phyloP scores from a whole-genome alignment of 2,888 invertebrate species.

The Cryptocephalus primarius region DNA sequence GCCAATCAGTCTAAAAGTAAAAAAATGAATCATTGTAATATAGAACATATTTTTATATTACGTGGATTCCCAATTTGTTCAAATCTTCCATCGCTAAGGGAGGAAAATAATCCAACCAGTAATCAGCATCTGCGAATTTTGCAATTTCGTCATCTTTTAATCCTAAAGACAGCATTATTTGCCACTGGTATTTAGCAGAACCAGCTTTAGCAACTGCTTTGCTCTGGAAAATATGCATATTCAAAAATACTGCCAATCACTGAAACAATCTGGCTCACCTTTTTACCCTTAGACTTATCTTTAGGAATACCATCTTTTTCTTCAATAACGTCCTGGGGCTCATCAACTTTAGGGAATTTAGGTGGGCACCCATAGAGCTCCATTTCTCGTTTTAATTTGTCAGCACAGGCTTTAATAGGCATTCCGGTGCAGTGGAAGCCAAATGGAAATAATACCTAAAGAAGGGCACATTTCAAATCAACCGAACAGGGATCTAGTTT shows the following conservation, averaged over 20 bases:
- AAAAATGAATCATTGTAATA: neutral
- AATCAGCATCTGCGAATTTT: constrained; percentile 76
- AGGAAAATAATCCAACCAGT: constrained; percentile 98
- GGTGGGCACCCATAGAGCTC: constrained; percentile 88
- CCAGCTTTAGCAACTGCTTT: constrained; percentile 91
- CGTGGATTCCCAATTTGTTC: constrained; percentile 80
- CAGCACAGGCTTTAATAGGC: constrained; percentile 99
- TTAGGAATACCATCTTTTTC: constrained; percentile 52
- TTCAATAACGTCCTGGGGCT: constrained; percentile 37
- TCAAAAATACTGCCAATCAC: neutral
- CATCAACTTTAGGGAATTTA: constrained; percentile 60
- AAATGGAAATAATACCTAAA: constrained; percentile 83
- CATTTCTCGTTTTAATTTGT: constrained; percentile 91
- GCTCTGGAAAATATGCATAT: neutral
- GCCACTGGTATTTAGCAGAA: constrained; percentile 90
- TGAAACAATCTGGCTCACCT: constrained; percentile 32
- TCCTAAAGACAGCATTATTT: constrained; percentile 93
- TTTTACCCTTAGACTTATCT: constrained; percentile 88
- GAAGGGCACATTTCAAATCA: neutral
- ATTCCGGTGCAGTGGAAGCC: constrained; percentile 99
- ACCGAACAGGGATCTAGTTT: neutral
- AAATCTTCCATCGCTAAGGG: constrained; percentile 80
- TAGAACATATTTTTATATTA: constrained; percentile 36
- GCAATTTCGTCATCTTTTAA: constrained; percentile 84
- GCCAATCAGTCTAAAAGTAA: constrained; percentile 79